Percentiles rank a stretch among this genome's conserved stretches.
Conservation (phyloP, 2,888 invertebrate genomes). For the Stomorhina lunata region DNA sequence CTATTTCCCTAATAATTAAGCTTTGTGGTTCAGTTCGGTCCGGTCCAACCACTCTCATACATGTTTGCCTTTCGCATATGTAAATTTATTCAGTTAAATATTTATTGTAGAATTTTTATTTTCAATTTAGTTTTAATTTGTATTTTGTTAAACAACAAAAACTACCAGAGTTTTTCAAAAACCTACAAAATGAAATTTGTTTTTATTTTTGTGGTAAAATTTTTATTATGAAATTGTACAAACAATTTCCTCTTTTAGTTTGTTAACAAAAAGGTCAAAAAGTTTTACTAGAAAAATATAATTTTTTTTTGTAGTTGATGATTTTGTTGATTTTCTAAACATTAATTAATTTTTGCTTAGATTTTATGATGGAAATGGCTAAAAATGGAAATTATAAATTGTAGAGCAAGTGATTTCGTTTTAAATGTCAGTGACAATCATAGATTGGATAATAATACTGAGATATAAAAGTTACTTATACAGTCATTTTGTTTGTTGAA, state of each 20-base stretch:
- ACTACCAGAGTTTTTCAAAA: conserved; percentile 10
- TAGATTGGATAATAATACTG: no score
- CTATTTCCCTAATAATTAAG: neutral
- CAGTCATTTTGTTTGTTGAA: no score
- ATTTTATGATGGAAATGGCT: neutral
- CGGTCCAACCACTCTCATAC: no score
- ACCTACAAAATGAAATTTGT: conserved; percentile 41
- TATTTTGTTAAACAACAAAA: conserved; percentile 10
- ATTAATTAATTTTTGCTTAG: neutral
- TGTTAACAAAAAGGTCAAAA: conserved; percentile 26
- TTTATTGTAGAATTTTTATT: conserved; percentile 5
- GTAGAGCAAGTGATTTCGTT: neutral
- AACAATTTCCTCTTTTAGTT: conserved; percentile 16
- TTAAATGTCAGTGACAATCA: no score
- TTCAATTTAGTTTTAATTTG: neutral
- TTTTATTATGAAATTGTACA: conserved; percentile 28
- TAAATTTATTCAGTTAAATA: neutral
- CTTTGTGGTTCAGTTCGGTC: neutral
- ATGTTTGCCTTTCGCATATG: no score
- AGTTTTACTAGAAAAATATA: conserved; percentile 2
- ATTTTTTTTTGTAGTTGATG: neutral
- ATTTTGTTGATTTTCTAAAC: neutral
- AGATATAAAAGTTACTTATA: no score
- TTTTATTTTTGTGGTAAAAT: conserved; percentile 42
- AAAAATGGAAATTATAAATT: neutral